Percentiles rank a stretch among this genome's conserved stretches.
Evolutionary conservation across 2,113 vertebrate genomes (phyloP).

Genomic region (Lanius ludovicianus): DNA sequence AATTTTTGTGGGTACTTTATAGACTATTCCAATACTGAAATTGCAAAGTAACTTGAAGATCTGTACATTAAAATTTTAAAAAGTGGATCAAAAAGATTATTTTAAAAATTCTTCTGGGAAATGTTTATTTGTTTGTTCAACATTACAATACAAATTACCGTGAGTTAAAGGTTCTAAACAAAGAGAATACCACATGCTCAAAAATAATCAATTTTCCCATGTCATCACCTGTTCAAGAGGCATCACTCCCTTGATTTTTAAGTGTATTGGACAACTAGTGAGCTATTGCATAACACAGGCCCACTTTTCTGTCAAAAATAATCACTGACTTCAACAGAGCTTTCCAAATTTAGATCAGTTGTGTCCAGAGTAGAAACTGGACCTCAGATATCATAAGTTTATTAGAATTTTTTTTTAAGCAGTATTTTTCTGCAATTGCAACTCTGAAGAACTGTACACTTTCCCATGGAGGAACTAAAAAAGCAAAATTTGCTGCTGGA

Average conservation of each 20-base stretch:
- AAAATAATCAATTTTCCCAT: not conserved
- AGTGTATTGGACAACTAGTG: not conserved
- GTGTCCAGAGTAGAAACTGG: not conserved
- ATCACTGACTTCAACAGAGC: not conserved
- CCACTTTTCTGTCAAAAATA: not conserved
- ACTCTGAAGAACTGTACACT: not conserved
- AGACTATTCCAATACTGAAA: slow-evolving; percentile 11
- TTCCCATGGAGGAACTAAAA: not conserved
- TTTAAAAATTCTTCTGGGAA: slow-evolving; percentile 51
- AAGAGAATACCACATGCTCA: slow-evolving; percentile 3
- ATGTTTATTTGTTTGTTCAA: not conserved
- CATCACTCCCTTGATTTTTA: not conserved
- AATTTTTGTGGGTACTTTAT: slow-evolving; percentile 3
- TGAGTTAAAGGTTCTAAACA: slow-evolving; percentile 29
- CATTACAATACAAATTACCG: slow-evolving; percentile 37
- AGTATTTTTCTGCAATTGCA: not conserved
- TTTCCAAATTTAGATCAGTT: not conserved
- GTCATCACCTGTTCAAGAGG: not conserved
- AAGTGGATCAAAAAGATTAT: slow-evolving; percentile 51
- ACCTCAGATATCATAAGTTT: not conserved
- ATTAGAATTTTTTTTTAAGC: not conserved
- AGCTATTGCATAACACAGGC: not conserved
- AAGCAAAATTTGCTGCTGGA: not conserved
- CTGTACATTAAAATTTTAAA: slow-evolving; percentile 51
- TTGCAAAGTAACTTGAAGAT: slow-evolving; percentile 35